These are phyloP conservation scores for Eugnorisma glareosa DNA, from an alignment of 2,888 invertebrate species.

Conservation along the genomic window DNA sequence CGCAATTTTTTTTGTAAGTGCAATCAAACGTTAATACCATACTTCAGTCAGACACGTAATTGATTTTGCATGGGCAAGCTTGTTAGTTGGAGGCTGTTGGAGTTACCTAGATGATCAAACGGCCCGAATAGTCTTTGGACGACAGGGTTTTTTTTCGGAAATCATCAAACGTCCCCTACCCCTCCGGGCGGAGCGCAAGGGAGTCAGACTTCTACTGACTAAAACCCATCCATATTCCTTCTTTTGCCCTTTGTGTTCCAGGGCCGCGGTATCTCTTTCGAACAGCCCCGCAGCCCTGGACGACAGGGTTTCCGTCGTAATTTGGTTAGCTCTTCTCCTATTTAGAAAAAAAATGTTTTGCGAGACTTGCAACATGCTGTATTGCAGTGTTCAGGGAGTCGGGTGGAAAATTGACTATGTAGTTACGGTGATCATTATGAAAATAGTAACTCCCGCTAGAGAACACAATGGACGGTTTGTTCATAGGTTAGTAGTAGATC, in stretches of 20 bases:
- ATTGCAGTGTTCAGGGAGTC: not conserved
- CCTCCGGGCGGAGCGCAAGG: no score
- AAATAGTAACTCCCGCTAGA: not conserved
- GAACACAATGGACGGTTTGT: not conserved
- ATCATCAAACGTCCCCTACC: no score
- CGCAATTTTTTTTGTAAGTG: not conserved
- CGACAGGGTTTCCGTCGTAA: not conserved
- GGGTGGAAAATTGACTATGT: not conserved
- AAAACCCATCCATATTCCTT: no score
- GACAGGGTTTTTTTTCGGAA: no score
- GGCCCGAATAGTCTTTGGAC: not conserved
- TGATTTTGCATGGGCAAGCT: slow-evolving; percentile 1
- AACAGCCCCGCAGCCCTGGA: no score
- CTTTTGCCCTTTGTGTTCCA: no score
- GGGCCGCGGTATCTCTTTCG: no score
- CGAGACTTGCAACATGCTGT: not conserved
- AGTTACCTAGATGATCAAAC: not conserved
- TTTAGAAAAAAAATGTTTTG: not conserved
- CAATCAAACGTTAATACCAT: not conserved
- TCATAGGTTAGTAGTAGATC: not conserved
- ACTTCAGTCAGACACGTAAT: not conserved
- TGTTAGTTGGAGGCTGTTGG: not conserved
- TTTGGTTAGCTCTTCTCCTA: not conserved
- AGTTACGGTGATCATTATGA: not conserved
- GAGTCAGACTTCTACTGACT: no score